A percentile compares a stretch with the other conserved stretches of the same genome.
These are phyloP conservation scores for Rousettus leschenaultii DNA, from an alignment of 2,113 vertebrate genomes.

Conservation along the genomic window DNA sequence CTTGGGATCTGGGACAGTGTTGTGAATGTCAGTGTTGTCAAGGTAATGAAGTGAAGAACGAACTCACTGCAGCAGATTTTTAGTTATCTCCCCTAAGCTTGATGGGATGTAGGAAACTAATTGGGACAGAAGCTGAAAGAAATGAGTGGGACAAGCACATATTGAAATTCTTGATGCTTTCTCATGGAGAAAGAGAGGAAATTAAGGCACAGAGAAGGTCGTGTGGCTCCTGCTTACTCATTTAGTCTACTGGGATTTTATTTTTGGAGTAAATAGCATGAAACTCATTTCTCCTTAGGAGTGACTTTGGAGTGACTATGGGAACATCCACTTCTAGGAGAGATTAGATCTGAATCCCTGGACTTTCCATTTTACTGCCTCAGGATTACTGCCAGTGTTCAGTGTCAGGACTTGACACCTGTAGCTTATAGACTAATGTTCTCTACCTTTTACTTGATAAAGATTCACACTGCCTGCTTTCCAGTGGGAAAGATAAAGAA, in stretches of 20 bases:
- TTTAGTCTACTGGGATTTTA: background rate
- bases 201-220: background rate
- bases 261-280: background rate
- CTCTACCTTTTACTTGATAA: background rate
- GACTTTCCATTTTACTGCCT: background rate
- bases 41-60: background rate
- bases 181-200: background rate
- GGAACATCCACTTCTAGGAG: background rate
- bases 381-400: background rate
- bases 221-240: background rate
- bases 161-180: background rate
- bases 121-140: background rate
- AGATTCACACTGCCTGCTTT: background rate
- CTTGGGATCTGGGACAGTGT: background rate
- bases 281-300: background rate
- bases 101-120: background rate
- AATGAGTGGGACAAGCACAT: background rate
- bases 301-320: background rate
- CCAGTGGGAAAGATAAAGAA: background rate
- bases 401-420: background rate
- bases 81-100: background rate
- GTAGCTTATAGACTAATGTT: background rate
- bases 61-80: background rate
- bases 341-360: background rate
- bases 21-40: constrained; percentile 32